phyloP scores from a whole-genome alignment of 2,888 invertebrate genomes.

The Aplocera efformata region DNA sequence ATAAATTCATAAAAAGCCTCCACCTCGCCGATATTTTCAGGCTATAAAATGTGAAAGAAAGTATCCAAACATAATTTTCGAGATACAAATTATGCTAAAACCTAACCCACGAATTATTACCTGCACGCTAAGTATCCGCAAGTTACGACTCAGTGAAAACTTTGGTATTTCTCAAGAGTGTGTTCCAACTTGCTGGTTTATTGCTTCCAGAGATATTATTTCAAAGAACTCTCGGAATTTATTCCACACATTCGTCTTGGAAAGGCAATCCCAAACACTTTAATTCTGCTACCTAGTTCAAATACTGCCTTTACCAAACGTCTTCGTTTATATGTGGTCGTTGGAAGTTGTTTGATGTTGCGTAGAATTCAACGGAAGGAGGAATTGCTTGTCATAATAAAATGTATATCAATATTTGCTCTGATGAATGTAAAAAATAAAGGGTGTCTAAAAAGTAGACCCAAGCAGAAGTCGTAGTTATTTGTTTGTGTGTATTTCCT shows the following conservation, averaged over 20 bases:
- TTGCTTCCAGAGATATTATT: conserved; percentile 75
- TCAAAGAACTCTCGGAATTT: conserved; percentile 73
- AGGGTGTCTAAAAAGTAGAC: too few relatives aligned
- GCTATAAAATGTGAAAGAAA: conserved; percentile 10
- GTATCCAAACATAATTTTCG: conserved; percentile 24
- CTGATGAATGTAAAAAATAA: too few relatives aligned
- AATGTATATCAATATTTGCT: too few relatives aligned
- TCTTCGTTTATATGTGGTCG: conserved; percentile 15
- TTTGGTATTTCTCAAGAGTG: conserved; percentile 68
- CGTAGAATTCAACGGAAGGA: not conserved
- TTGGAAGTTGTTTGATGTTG: conserved; percentile 11
- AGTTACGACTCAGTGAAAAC: conserved; percentile 64
- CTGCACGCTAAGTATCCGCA: conserved; percentile 47
- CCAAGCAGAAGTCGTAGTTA: too few relatives aligned
- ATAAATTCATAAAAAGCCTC: not conserved
- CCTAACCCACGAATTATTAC: conserved; percentile 50
- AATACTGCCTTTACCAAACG: conserved; percentile 47
- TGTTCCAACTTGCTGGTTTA: conserved; percentile 75
- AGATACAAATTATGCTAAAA: conserved; percentile 35
- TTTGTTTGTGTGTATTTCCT: too few relatives aligned
- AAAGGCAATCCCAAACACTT: conserved; percentile 66
- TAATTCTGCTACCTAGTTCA: conserved; percentile 69
- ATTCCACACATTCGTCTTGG: conserved; percentile 63
- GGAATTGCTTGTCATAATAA: too few relatives aligned
- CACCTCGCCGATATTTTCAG: conserved; percentile 4